Conservation (phyloP, 2,113 vertebrate genomes). For the Triplophysa siluroides region DNA sequence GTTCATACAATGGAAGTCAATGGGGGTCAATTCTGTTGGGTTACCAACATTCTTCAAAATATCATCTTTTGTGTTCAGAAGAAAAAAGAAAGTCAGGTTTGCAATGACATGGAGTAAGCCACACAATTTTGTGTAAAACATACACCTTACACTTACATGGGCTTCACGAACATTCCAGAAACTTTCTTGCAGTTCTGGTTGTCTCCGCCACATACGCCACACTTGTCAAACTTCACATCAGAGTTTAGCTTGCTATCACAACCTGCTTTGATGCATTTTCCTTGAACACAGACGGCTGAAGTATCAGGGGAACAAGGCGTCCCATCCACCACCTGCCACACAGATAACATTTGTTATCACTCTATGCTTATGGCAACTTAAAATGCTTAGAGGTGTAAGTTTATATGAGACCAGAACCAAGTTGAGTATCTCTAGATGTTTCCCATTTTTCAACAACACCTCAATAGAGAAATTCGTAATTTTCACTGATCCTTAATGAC, state of each 20-base stretch:
- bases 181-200: conserved; percentile 94
- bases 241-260: conserved; percentile 92
- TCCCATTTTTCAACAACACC: too few species aligned
- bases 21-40: too few species aligned
- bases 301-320: conserved; percentile 92
- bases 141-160: conserved; percentile 79
- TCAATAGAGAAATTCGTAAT: too few species aligned
- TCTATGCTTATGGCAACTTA: background rate
- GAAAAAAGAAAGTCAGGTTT: too few species aligned
- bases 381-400: background rate
- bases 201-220: conserved; percentile 93
- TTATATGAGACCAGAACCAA: conserved; percentile 17
- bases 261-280: conserved; percentile 95
- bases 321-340: conserved; percentile 88
- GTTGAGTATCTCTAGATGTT: too few species aligned
- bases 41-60: too few species aligned
- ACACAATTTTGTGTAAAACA: background rate
- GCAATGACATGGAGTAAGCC: background rate
- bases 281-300: conserved; percentile 92
- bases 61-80: too few species aligned
- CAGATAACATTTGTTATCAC: conserved; percentile 20
- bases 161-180: conserved; percentile 94
- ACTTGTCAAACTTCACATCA: conserved; percentile 94
- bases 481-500: too few species aligned
- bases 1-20: too few species aligned